phyloP scores from a whole-genome alignment of 2,797 vertebrate species.

The Tokudaia muenninki region DNA sequence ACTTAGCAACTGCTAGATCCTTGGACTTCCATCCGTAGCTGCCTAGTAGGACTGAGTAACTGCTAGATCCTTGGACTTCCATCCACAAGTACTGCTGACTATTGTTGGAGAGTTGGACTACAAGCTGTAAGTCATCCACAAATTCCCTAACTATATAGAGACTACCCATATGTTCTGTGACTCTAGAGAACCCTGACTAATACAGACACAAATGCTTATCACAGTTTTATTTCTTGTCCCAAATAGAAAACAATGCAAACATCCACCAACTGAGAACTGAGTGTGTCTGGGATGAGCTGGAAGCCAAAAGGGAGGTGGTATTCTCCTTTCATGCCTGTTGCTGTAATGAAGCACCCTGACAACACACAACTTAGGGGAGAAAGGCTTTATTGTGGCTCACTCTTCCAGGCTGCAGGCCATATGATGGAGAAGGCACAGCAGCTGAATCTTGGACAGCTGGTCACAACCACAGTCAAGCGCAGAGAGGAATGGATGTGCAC shows the following conservation, averaged over 20 bases:
- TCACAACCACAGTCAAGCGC: not conserved
- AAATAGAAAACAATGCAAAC: not conserved
- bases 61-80: too few species aligned
- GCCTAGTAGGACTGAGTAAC: too few species aligned
- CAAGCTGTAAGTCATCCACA: too few species aligned
- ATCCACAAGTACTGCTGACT: too few species aligned
- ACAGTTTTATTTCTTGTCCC: not conserved
- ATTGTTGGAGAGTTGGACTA: too few species aligned
- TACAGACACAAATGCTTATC: not conserved
- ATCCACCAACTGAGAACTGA: not conserved
- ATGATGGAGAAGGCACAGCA: not conserved
- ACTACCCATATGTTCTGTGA: too few species aligned
- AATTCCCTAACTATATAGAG: too few species aligned
- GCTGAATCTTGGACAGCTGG: not conserved
- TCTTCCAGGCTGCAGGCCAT: too few species aligned
- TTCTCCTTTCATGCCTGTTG: not conserved
- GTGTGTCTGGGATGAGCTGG: not conserved
- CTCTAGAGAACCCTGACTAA: too few species aligned
- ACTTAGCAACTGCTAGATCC: too few species aligned
- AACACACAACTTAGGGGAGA: not conserved
- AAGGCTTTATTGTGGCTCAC: not conserved
- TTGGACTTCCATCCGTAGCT: too few species aligned
- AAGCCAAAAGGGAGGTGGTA: not conserved
- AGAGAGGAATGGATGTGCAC: not conserved
- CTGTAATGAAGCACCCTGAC: not conserved